phyloP scores from a whole-genome alignment of 2,888 invertebrate genomes.

The Pegoplata infirma region DNA sequence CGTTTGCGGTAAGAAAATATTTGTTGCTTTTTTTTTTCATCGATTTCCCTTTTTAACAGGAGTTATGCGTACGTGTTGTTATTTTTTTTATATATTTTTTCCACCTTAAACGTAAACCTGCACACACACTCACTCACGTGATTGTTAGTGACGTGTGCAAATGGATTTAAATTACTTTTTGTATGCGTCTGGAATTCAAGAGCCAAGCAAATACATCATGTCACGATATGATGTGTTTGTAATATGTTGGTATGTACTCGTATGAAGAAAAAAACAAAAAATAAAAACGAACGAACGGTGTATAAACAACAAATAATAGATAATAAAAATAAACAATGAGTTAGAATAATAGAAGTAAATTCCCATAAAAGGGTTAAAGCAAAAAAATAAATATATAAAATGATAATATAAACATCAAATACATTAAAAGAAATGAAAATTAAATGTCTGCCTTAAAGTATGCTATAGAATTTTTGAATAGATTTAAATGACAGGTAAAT shows the following conservation, averaged over 20 bases:
- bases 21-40: constrained; percentile 19
- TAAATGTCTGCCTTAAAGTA: not conserved
- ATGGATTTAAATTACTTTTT: constrained; percentile 75
- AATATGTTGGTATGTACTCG: too few relatives aligned
- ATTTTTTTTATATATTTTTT: constrained; percentile 62
- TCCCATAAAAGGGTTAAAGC: constrained; percentile 41
- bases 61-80: constrained; percentile 44
- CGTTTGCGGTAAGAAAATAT: not conserved
- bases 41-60: constrained; percentile 5
- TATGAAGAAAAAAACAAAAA: too few relatives aligned
- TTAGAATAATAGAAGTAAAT: not conserved
- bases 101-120: constrained; percentile 20
- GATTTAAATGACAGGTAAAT: too few relatives aligned
- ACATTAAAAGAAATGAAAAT: not conserved
- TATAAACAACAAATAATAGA: constrained; percentile 47
- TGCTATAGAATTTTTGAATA: not conserved
- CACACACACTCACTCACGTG: constrained; percentile 30
- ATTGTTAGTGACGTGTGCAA: constrained; percentile 74
- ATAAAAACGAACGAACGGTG: not conserved
- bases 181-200: constrained; percentile 52
- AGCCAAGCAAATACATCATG: constrained; percentile 51
- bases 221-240: not conserved
- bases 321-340: constrained; percentile 43
- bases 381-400: too few relatives aligned
- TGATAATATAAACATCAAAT: not conserved